Conservation (phyloP, 2,888 invertebrate genomes). For the Ophion costatus region DNA sequence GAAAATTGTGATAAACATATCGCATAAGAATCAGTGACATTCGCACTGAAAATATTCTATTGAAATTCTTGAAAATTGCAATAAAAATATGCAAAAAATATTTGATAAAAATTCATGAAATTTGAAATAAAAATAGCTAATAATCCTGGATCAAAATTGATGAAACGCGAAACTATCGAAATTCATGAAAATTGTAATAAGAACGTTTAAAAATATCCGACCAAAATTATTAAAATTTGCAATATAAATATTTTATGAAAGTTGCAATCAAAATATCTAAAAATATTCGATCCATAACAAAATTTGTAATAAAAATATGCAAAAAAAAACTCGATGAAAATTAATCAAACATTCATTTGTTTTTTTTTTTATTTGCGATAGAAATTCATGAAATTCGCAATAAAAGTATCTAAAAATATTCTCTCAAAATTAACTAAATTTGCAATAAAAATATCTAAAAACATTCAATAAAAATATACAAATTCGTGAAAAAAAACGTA, state of each 20-base stretch:
- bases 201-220: no score
- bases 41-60: no score
- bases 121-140: no score
- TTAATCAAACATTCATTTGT: neutral
- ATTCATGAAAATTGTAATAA: no score
- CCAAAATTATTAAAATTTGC: neutral
- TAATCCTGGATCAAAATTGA: no score
- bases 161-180: no score
- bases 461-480: neutral
- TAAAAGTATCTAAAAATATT: neutral
- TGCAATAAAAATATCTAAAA: neutral
- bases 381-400: neutral
- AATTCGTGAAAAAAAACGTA: no score
- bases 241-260: neutral
- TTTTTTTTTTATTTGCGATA: neutral
- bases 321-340: neutral
- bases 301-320: no score
- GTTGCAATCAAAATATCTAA: neutral
- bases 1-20: no score
- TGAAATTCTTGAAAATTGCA: no score
- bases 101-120: neutral
- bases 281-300: neutral
- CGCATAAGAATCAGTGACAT: no score
- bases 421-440: neutral
- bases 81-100: no score